Evolutionary conservation across 2,113 vertebrate species (phyloP).

Genomic region (Anoura caudifer): DNA sequence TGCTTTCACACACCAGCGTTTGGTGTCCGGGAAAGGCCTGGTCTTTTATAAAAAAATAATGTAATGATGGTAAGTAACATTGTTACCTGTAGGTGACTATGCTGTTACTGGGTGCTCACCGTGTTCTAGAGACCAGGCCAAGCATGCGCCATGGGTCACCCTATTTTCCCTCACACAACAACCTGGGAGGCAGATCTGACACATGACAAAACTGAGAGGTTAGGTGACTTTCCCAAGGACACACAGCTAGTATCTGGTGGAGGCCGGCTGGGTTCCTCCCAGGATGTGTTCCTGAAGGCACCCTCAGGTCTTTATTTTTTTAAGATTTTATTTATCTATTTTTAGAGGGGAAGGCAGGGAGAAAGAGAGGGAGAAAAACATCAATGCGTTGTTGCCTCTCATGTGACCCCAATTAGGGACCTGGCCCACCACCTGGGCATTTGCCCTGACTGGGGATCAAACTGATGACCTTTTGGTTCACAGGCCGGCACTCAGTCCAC

Average conservation of each 20-base stretch:
- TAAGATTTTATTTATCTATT: too few relatives aligned
- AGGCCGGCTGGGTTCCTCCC: neutral
- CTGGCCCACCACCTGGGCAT: too few relatives aligned
- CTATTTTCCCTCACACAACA: neutral
- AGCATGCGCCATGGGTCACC: too few relatives aligned
- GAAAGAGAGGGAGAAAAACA: too few relatives aligned
- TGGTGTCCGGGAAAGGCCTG: neutral
- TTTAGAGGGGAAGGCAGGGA: too few relatives aligned
- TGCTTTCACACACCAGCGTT: neutral
- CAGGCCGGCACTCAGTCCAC: too few relatives aligned
- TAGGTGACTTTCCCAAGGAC: neutral
- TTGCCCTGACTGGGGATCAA: too few relatives aligned
- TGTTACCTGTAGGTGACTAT: neutral
- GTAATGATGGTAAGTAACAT: neutral
- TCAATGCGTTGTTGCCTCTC: too few relatives aligned
- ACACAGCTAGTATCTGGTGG: neutral
- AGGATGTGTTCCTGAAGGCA: neutral
- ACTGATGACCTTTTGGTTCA: too few relatives aligned
- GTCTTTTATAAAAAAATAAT: neutral
- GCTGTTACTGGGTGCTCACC: neutral
- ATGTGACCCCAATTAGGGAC: too few relatives aligned
- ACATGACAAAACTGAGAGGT: neutral
- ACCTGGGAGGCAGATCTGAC: neutral
- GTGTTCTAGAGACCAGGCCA: neutral
- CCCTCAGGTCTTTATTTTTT: too few relatives aligned